Percentiles rank a stretch among this genome's conserved stretches.
phyloP scores from a whole-genome alignment of 2,888 invertebrate species.

The Tiliacea citrago region DNA sequence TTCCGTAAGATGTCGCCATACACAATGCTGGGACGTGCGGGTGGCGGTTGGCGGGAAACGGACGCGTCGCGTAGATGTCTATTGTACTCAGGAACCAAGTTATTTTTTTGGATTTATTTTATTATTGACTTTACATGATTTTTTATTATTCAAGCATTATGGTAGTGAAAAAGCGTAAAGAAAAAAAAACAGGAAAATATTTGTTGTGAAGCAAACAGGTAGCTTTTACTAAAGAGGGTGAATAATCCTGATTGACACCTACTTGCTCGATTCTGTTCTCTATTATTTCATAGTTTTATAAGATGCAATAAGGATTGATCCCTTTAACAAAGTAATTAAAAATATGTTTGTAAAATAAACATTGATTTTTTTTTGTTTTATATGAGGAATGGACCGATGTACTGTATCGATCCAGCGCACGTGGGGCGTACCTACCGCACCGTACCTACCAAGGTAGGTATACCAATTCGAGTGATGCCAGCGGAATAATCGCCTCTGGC shows the following conservation, averaged over 20 bases:
- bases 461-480: neutral
- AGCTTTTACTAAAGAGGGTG: slow-evolving; percentile 11
- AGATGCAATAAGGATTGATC: neutral
- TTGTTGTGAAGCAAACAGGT: slow-evolving; percentile 36
- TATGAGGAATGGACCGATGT: neutral
- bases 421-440: slow-evolving; percentile 4
- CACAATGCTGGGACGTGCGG: neutral
- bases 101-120: neutral
- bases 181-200: neutral
- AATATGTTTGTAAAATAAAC: neutral
- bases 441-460: neutral
- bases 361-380: neutral
- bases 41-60: slow-evolving; percentile 46
- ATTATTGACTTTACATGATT: neutral
- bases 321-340: too few relatives aligned
- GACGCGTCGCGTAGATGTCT: neutral
- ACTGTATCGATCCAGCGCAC: slow-evolving; percentile 22
- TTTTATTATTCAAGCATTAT: neutral
- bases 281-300: neutral
- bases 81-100: slow-evolving; percentile 24
- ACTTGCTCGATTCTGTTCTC: neutral
- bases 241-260: neutral
- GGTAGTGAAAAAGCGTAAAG: too few relatives aligned
- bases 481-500: neutral
- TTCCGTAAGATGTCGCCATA: slow-evolving; percentile 24